Base-by-base conservation (phyloP, 2,888 invertebrate species). In the Baronia brevicornis region DNA sequence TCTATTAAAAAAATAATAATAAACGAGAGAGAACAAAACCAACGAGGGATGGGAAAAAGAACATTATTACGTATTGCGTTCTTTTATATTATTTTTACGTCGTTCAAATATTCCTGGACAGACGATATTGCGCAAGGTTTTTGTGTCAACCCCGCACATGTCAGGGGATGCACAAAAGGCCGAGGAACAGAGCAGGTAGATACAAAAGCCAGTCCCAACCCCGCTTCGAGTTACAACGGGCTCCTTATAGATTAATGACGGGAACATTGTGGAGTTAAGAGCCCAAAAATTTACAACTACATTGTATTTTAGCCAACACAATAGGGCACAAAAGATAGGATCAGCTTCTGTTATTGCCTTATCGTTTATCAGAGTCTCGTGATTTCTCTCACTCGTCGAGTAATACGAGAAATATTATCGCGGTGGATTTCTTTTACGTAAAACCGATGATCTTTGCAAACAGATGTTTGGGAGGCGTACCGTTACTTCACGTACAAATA, bases 221-320 rank as follows among this genome's bases (percentile, higher is more conserved):
- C 70, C 69, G 77, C 59, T 65, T 80, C 79, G 58, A 72, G 74
- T 82, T 79, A 74, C 80, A 72, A 66, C 73, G 72, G 73, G 67
- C 59, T 48, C 38, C 54, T 57, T 69, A 72, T 72, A 78, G 74
- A 80, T 79, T 79, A 77, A 79, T 74, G 79, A 67, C 74, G 75
- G 69, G 75, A 78, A 75, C 70, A 73, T 77, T 74, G 75, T 72
- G 68, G 72, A 79, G 77, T 78, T 78, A 74, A 80, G 78, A 78
- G 71, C 78, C 78, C 75, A 78, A 80, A 79, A 79, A 80, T 78
- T 82, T 79, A 82, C 82, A 82, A 82, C 78, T 78, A 72, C 71
- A 78, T 84, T 84, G 82, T 82, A 43, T 57, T 59, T 46, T 39
- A 46, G 48, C 44, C 46, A 39, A 44, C 69, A 80, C 77, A 80